Evolutionary conservation across 2,113 vertebrate genomes (phyloP).

Genomic region (Crotophaga sulcirostris): DNA sequence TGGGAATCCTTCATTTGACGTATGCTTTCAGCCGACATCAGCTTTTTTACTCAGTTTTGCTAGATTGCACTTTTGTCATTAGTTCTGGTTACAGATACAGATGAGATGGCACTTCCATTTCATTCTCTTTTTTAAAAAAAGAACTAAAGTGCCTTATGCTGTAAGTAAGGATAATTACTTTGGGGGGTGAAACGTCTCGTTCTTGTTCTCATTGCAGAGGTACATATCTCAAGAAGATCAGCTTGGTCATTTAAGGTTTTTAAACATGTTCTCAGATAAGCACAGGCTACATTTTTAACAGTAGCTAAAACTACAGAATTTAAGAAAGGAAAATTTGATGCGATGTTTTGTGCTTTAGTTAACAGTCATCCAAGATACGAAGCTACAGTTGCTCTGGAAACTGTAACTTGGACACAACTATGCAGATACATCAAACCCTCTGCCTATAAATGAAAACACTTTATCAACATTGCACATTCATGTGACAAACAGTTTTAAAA

Average conservation of each 20-base stretch:
- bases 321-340: conserved; percentile 24
- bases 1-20: background rate
- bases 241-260: background rate
- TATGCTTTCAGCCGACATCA: background rate
- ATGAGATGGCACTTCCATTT: background rate
- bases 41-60: background rate
- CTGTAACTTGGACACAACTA: conserved; percentile 56
- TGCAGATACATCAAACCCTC: conserved; percentile 22
- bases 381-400: conserved; percentile 69
- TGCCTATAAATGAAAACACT: conserved; percentile 43
- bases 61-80: background rate
- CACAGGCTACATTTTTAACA: background rate
- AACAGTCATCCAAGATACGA: conserved; percentile 40
- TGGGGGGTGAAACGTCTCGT: background rate
- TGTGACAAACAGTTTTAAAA: background rate
- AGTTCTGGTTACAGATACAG: background rate
- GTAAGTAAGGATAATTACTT: background rate
- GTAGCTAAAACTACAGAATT: conserved; percentile 5
- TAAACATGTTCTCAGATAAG: background rate
- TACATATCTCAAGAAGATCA: background rate
- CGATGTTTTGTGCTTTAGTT: background rate
- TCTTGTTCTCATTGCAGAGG: background rate
- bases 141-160: background rate
- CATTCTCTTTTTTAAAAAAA: background rate
- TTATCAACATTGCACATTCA: background rate